Percentiles rank a stretch among this genome's conserved stretches.
These are phyloP conservation scores for Sebastes miniatus DNA, from an alignment of 2,797 vertebrate species.

Conservation along the genomic window DNA sequence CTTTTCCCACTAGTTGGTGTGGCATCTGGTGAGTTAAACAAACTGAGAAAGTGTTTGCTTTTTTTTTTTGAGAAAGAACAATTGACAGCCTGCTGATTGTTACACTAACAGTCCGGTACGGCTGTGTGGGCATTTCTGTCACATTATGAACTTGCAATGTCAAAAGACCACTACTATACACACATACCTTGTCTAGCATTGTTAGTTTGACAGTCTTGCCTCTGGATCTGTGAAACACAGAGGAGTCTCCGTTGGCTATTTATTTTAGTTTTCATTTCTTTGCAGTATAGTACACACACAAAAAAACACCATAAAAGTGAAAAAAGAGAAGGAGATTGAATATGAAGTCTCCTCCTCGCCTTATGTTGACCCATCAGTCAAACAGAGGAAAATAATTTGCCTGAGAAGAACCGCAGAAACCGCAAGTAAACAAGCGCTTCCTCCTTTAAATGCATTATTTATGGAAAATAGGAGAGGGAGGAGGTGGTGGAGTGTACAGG, in stretches of 20 bases:
- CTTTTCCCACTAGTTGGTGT: conserved; percentile 12
- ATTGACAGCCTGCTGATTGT: conserved; percentile 36
- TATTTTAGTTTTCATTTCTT: conserved; percentile 14
- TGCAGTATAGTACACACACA: not conserved
- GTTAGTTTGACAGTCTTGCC: conserved; percentile 6
- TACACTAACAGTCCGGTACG: conserved; percentile 23
- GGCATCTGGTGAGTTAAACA: conserved; percentile 52
- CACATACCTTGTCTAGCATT: conserved; percentile 3
- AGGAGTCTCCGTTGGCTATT: not conserved
- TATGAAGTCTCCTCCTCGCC: conserved; percentile 49
- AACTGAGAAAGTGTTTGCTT: conserved; percentile 4
- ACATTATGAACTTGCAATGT: conserved; percentile 16
- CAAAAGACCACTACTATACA: not conserved
- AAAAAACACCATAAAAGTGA: not conserved
- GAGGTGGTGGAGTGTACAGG: conserved; percentile 5
- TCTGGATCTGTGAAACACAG: conserved; percentile 13
- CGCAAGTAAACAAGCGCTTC: conserved; percentile 77
- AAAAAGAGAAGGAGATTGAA: conserved; percentile 14
- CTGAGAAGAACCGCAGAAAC: conserved; percentile 71
- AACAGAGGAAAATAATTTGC: conserved; percentile 74
- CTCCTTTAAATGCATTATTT: conserved; percentile 81
- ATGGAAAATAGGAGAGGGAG: conserved; percentile 61
- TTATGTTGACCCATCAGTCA: conserved; percentile 73
- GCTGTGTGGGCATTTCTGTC: conserved; percentile 33
- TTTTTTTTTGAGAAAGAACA: not conserved